Evolutionary conservation across 2,797 vertebrate genomes (phyloP).

Genomic region (Limnodromus scolopaceus): DNA sequence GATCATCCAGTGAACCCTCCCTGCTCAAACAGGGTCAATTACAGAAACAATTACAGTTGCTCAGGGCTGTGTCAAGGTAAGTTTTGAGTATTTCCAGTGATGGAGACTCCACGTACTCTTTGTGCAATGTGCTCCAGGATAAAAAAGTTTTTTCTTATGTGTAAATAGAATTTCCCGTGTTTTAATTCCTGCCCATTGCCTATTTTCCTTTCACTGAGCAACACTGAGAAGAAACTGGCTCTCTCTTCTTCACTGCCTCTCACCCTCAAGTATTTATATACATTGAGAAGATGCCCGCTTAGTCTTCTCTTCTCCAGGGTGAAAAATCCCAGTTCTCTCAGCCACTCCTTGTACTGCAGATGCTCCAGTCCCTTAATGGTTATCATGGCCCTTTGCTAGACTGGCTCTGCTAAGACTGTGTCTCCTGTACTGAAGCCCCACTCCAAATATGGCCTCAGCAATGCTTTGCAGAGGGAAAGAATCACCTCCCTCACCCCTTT

Average conservation of each 20-base stretch:
- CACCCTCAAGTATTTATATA: not conserved
- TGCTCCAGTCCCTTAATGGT: not conserved
- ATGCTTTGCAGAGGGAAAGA: not conserved
- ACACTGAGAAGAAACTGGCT: not conserved
- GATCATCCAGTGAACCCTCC: not conserved
- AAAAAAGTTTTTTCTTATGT: not conserved
- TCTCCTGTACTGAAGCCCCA: not conserved
- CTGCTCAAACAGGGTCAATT: not conserved
- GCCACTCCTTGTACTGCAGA: not conserved
- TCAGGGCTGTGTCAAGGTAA: not conserved
- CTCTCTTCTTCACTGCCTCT: not conserved
- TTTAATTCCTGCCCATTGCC: not conserved
- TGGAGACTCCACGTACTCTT: not conserved
- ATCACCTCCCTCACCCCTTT: not conserved
- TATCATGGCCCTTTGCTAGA: not conserved
- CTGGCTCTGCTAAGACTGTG: not conserved
- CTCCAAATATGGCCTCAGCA: not conserved
- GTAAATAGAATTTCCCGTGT: not conserved
- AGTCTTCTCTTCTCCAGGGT: not conserved
- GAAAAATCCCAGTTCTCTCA: not conserved
- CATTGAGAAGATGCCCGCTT: not conserved
- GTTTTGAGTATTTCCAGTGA: not conserved
- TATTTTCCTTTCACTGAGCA: not conserved
- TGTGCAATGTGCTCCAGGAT: not conserved
- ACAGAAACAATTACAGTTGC: not conserved